Conservation (phyloP, 2,888 invertebrate species). For the Incurvaria masculella region DNA sequence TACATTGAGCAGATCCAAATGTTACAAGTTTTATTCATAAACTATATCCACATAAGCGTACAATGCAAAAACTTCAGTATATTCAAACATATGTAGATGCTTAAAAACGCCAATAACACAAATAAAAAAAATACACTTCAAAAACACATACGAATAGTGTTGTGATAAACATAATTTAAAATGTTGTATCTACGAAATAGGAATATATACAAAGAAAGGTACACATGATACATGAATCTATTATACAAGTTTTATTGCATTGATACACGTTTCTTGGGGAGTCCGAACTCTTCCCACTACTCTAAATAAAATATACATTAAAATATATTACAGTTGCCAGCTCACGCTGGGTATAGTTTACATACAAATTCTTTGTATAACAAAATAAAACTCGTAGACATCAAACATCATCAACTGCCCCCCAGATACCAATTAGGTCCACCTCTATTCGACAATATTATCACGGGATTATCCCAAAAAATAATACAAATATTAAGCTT, state of each 20-base stretch:
- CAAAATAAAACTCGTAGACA: neutral
- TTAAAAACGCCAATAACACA: too few relatives aligned
- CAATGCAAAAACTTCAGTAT: neutral
- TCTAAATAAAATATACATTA: slow-evolving; percentile 19
- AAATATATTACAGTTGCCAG: neutral
- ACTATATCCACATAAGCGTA: neutral
- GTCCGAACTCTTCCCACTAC: neutral
- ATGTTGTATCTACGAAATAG: neutral
- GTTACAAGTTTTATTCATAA: neutral
- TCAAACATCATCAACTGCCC: neutral
- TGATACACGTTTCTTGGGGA: slow-evolving; percentile 32
- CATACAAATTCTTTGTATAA: neutral
- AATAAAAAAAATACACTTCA: neutral
- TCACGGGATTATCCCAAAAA: neutral
- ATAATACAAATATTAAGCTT: neutral
- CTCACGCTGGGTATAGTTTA: neutral
- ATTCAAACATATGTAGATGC: neutral
- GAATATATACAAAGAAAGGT: neutral
- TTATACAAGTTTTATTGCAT: slow-evolving; percentile 37
- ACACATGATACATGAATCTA: slow-evolving; percentile 6
- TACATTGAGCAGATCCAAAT: neutral
- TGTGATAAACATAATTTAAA: neutral
- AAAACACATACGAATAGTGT: neutral
- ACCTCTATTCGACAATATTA: too few relatives aligned
- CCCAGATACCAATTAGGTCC: too few relatives aligned